Base-by-base conservation (phyloP, 2,113 vertebrate species). In the Eolophus roseicapilla region DNA sequence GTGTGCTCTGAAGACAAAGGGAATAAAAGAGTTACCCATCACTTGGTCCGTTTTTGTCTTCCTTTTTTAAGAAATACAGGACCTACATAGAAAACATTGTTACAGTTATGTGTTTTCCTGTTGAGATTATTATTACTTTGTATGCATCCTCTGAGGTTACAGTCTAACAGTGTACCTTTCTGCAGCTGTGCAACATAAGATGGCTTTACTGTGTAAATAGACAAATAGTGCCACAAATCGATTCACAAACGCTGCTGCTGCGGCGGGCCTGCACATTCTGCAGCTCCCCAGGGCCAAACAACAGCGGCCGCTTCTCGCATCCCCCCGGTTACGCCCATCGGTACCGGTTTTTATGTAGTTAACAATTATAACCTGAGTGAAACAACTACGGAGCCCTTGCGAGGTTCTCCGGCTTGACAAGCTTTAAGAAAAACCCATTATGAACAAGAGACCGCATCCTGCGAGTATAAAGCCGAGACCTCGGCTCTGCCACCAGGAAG, bases 321-420 rank as follows among this genome's bases (percentile, higher is more conserved):
- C 27, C 8, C 1, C 8, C 25, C 9, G 2, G 2, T 6, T 4
- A 9, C 3, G 0, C 14, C 37, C 2, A 1, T 2, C 29, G 3
- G 17, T 3, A 12, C 10, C 24, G 0, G 1, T 4, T 44, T 31
- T 28, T 3, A 7, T 0, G 0, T 0, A 2, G 7, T 6, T 59
- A 2, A 15, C 29, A 6, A 13, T 2, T 7, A 10, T 1, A 46
- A 31, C 0, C 28, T 0, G 17, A 18, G n/a, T 0, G 6, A 24
- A 7, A 4, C 24, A 0, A 19, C 27, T 5, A 5, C 28, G 0
- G 10, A 20, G 6, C 3, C 37, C 37, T 11, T 35, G 2, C 18
- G 1, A 1, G 1, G 1, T 21, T 19, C 65, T 19, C 10, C 7
- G 24, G 1, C 47, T 1, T 0, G 21, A 5, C 17, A 17, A 20